phyloP scores from a whole-genome alignment of 2,113 vertebrate genomes.

The Catharus bicknelli region DNA sequence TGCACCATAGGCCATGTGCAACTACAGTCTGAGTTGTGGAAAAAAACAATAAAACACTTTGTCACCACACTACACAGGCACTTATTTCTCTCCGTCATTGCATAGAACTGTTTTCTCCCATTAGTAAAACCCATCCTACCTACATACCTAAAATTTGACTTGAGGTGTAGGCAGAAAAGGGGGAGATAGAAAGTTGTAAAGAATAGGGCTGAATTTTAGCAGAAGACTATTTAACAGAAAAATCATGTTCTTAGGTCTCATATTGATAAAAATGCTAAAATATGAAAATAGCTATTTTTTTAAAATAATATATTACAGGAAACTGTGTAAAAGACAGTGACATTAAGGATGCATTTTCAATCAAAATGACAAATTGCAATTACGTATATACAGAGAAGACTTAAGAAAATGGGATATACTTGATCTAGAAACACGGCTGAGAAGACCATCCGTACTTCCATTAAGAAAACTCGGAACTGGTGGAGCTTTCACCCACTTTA shows the following conservation, averaged over 20 bases:
- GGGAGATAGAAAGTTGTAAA: background rate
- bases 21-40: background rate
- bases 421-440: background rate
- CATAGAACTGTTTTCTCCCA: background rate
- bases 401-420: background rate
- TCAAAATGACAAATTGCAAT: background rate
- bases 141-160: background rate
- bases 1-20: background rate
- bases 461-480: background rate
- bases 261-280: background rate
- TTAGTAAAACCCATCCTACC: background rate
- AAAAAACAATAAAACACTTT: background rate
- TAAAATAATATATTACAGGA: background rate
- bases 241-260: background rate
- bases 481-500: background rate
- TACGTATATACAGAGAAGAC: background rate
- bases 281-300: background rate
- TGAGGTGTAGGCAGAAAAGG: constrained; percentile 5
- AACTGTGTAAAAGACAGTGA: background rate
- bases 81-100: background rate
- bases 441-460: background rate
- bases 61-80: background rate
- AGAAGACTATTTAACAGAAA: background rate
- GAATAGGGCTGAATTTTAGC: background rate
- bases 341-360: background rate